Base-by-base conservation (phyloP, 2,888 invertebrate species). In the Heliothis peltigera region DNA sequence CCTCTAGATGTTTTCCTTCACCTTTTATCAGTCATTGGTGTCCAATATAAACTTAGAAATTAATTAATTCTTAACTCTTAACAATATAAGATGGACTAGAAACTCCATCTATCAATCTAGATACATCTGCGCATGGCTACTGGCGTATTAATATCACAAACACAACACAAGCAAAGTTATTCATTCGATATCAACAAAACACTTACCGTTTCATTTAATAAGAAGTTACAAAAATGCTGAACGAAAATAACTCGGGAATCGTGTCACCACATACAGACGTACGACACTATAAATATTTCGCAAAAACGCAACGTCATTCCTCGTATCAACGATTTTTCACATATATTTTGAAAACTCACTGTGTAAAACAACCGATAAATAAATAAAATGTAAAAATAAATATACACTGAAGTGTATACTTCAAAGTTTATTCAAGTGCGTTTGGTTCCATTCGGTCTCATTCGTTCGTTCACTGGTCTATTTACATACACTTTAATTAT, bases 401-500 rank as follows among this genome's bases (percentile, higher is more conserved):
- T 21, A 25, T 53, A 64, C 35, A 65, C 69, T 15, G 22, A 52
- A 19, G 47, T 59, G 10, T 46, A 25, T 39, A 61, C 48, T 70
- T 60, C 63, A 71, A 72, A 61, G 53, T 76, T 79, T 70, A 70
- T 62, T 63, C 73, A 75, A 75, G 64, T 73, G 67, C 56, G 49
- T 51, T 43, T 59, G 8, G 46, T 66, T 69, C 43, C 63, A 65
- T 74, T 60, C 69, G 70, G 71, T 77, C 78, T 58, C 75, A 70
- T 68, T 78, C 80, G 73, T 75, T 84, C 84, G 63, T 72, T 81
- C 85, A 77, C 71, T 75, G 77, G 65, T 87, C 84, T 89, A 89
- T 88, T 88, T 87, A 85, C 85, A 87, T 77, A 82, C 83, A 80
- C 80, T 87, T 80, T 88, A 87, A 84, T 87, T 86, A 85, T 79